Evolutionary conservation across 2,797 vertebrate species (phyloP), one percentile per base, ranked within the genome.

Genomic region (Girardinus metallicus): DNA sequence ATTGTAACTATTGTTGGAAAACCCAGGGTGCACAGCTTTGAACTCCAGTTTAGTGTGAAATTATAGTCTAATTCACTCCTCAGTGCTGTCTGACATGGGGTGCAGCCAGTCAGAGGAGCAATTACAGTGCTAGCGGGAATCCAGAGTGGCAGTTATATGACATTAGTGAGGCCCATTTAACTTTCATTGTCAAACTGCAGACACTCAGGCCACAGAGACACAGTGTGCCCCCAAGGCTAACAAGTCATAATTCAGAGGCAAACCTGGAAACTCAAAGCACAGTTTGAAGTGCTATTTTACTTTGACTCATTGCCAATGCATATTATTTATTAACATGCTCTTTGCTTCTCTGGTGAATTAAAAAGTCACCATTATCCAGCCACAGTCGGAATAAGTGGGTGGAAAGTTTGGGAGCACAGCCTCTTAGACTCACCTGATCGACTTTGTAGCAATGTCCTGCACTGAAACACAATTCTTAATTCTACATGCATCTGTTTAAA

Each of bases 71-170:
- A 86, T 90, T 89, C 90, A 86, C 85, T 92, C 85, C 76, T 89
- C 83, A 86, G 80, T 76, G 81, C 44, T 60, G 34, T 89, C 87
- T 85, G 80, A 89, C 84, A 85, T 82, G 75, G 79, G 75, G 78
- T 41, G 47, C 79, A 82, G 43, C 39, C 55, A 90, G 80, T 83
- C 82, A 85, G 79, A 91, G 85, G 79, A 75, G 85, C 85, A 92
- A 92, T 93, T 92, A 91, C 81, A 82, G 84, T 60, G 53, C 74
- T 74, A 89, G 79, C 36, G 53, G 87, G 79, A 80, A 87, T 74
- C 79, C 87, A 75, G 79, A 89, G 80, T 84, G 89, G 81, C 89
- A 92, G 92, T 93, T 91, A 88, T 88, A 85, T 86, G 84, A 89
- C 83, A 88, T 86, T 90, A 91, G 86, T 88, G 82, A 89, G 89